Evolutionary conservation across 2,113 vertebrate genomes (phyloP), one percentile per base, ranked within the genome.

Genomic region (Osmerus mordax): DNA sequence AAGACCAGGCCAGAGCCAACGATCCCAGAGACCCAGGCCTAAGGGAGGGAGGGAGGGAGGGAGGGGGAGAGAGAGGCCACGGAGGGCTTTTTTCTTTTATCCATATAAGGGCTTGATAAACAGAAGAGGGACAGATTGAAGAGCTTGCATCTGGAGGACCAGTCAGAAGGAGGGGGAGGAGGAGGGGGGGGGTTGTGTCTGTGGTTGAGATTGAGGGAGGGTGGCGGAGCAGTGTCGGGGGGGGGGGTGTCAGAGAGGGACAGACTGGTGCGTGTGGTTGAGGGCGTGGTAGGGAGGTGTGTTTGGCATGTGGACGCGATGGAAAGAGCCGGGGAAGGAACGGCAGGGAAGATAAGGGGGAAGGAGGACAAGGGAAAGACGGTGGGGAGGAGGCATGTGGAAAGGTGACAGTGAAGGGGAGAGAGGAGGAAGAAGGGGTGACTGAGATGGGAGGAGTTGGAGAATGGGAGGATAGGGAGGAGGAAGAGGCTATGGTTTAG

Each of bases 31-130:
- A 41, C n/a, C 65, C 56, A 59, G 54, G 41, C 1, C 58, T 80
- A 73, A 67, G 66, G 78, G 72, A 32, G 0, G 55, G 75, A 77
- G 71, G 51, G 71, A 29, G 56, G 58, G 32, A 36, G 29, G 71
- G 65, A 25, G 71, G 36, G 56, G 58, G 32, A 36, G 29, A 73
- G 65, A 25, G 19, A 60, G 25, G 72, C 68, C 75, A 62, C 80
- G 60, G 25, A 9, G 71, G 73, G 64, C 75, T 67, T 62, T 16
- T 32, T 16, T 21, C 51, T 78, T 89, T 81, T 89, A 47, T 76
- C 90, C 90, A 89, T 91, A 86, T 91, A 90, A 87, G 87, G 90
- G 85, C 72, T 87, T 75, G 78, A 79, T 80, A 83, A 86, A 86
- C 52, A 71, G 66, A 61, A 28, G 32, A 19, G 56, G 75, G 71